Base-by-base conservation (phyloP, 2,888 invertebrate species). In the Agrilus mali region DNA sequence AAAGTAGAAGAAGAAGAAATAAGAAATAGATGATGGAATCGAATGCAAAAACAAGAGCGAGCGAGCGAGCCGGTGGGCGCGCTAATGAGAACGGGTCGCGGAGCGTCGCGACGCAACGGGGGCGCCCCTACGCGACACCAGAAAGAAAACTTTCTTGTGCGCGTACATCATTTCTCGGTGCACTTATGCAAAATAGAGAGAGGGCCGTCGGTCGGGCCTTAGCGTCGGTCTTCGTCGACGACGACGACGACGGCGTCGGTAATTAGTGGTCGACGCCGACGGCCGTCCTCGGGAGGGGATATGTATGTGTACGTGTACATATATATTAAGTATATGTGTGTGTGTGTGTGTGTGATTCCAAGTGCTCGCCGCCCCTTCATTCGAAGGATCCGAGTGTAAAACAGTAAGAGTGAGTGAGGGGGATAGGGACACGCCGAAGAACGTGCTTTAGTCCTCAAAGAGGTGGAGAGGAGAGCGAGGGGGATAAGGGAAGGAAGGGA, bases 321-420 rank as follows among this genome's bases (percentile, higher is more conserved):
- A 16, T 12, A 22, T 34, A 38, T 40, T n/a, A n/a, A n/a, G 53
- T 53, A 22, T 17, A 6, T 10, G 27, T 27, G 10, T 27, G 10
- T 27, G 27, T 57, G 58, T 63, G 63, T 64, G 65, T 57, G 55
- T 66, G 65, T 66, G 63, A 69, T 59, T 50, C 63, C 61, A 63
- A 65, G 64, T 64, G 64, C 60, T 63, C 63, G 63, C 65, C 65
- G 66, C 66, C 66, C 66, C 66, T 65, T 66, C 66, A 66, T 66
- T 66, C 66, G 66, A 27, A 27, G 27, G 64, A 66, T 66, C 65
- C 65, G 64, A 65, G 66, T 65, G 66, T 66, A 65, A 66, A 66
- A 66, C 65, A 66, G 64, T 66, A 65, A 63, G 65, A 63, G 63
- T 61, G 61, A 60, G 59, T 17, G 17, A 17, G 17, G 17, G 17